Evolutionary conservation across 2,888 invertebrate genomes (phyloP), one percentile per base, ranked within the genome.

Genomic region (Lasioglossum figueresi): DNA sequence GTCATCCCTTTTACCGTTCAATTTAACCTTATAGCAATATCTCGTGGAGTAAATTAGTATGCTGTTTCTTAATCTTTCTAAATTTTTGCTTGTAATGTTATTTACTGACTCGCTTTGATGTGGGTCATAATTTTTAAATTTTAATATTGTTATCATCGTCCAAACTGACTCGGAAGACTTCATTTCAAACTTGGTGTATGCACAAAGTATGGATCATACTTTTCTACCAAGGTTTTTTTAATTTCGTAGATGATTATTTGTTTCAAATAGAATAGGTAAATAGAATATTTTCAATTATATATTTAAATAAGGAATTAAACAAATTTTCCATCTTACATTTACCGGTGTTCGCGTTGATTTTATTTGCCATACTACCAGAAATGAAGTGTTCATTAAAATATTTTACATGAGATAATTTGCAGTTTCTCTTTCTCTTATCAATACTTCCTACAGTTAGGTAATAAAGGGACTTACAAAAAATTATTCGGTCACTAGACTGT

Each of bases 1-100:
- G 27, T 56, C 82, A 70, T 52, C 66, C 52, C n/a, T 27, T 45
- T 74, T 27, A 23, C 70, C 34, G 74, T 74, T 74, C 37, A 79
- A 48, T 48, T 19, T 19, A 27, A 63, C 19, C 5, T 16, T 16
- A 14, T 16, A 14, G 27, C 63, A 31, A 31, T 8, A 31, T 63
- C 19, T 31, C 19, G 3, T 31, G 0, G 6, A 6, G 6, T 6
- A n/a, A 63, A 63, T 63, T 34, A 63, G 19, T 34, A 31, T 16
- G 19, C 0, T 8, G 16, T 63, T 31, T 34, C 19, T 2, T 34
- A 31, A 16, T 16, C 19, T 4, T 19, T 37, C 37, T 34, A 4
- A 34, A 66, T 37, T 14, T 16, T n/a, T 37, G 0, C 16, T 56
- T 12, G n/a, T 12, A 12, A 56, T 56, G 10, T n/a, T n/a, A 56